Evolutionary conservation across 2,113 vertebrate genomes (phyloP).

Genomic region (Piaya cayana): DNA sequence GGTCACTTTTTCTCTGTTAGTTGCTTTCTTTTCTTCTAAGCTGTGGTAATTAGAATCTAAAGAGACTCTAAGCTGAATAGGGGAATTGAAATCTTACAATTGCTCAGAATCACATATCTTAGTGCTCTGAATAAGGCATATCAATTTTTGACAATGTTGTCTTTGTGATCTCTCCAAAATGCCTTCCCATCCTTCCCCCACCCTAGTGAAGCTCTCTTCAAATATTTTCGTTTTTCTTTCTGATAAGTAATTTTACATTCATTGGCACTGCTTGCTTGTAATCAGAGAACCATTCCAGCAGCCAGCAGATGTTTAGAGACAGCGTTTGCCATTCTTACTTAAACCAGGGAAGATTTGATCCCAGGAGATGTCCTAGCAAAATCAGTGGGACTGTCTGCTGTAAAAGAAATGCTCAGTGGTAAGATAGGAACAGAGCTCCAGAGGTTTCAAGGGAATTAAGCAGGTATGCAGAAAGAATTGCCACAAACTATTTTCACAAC

Average conservation of each 20-base stretch:
- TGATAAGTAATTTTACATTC: slow-evolving; percentile 54
- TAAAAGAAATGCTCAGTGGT: background rate
- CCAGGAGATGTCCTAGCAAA: slow-evolving; percentile 16
- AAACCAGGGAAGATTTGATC: background rate
- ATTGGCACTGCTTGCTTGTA: slow-evolving; percentile 24
- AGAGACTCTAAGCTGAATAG: slow-evolving; percentile 41
- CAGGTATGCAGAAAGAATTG: slow-evolving; percentile 3
- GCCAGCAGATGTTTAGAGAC: slow-evolving; percentile 46
- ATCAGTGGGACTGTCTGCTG: background rate
- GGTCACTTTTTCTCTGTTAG: slow-evolving; percentile 15
- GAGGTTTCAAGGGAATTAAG: slow-evolving; percentile 28
- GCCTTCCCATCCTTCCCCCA: background rate
- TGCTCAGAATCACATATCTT: slow-evolving; percentile 32
- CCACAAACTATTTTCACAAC: slow-evolving; percentile 32
- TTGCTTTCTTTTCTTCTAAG: slow-evolving; percentile 28
- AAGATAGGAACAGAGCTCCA: background rate
- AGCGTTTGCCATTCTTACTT: background rate
- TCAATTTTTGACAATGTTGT: slow-evolving; percentile 52
- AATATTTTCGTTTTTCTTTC: background rate
- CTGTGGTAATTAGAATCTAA: slow-evolving; percentile 35
- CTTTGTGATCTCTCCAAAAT: slow-evolving; percentile 53
- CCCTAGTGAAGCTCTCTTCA: background rate
- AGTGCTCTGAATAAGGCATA: slow-evolving; percentile 53
- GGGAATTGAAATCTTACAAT: slow-evolving; percentile 41
- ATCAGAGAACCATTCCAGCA: slow-evolving; percentile 55